Evolutionary conservation across 2,888 invertebrate species (phyloP), one percentile per base, ranked within the genome.

Genomic region (Thyatira batis): DNA sequence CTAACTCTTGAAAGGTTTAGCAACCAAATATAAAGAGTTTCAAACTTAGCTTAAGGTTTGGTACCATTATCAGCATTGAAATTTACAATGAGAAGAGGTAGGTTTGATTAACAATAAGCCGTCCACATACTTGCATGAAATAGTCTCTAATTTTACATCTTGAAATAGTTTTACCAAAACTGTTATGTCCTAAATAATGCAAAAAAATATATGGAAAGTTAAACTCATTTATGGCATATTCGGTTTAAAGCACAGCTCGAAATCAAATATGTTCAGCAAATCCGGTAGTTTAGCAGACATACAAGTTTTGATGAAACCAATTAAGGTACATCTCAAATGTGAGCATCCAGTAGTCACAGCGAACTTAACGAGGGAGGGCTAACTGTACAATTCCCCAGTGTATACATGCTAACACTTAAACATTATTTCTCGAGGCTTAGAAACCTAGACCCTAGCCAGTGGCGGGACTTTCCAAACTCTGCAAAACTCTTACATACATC

Each of bases 331-430:
- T 85, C 78, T 78, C 71, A 80, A 77, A 82, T 71, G 83, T 88
- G 87, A 88, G 88, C 89, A 87, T 89, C 86, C 89, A 84, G 82
- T 78, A 80, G 90, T 90, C 89, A 89, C 89, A 87, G 90, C 87
- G 88, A 92, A 89, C 90, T 90, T 90, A 91, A 90, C 88, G 80
- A 90, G 91, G 91, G 91, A 89, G 90, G 89, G 88, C 91, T 92
- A 92, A 90, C 91, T 92, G 92, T 92, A 92, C 92, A 92, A 91
- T 90, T 91, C 91, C 90, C 91, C 77, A 71, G 84, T 89, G 88
- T 81, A 91, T 90, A 91, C 89, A 87, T 84, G 87, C 91, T 92
- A 91, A 92, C 91, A 91, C 91, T 91, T 92, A 91, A 82, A 90
- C 84, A 89, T 89, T 90, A 89, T 85, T 86, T 86, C 84, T 87